phyloP scores from a whole-genome alignment of 2,888 invertebrate species.

The Chesias legatella region DNA sequence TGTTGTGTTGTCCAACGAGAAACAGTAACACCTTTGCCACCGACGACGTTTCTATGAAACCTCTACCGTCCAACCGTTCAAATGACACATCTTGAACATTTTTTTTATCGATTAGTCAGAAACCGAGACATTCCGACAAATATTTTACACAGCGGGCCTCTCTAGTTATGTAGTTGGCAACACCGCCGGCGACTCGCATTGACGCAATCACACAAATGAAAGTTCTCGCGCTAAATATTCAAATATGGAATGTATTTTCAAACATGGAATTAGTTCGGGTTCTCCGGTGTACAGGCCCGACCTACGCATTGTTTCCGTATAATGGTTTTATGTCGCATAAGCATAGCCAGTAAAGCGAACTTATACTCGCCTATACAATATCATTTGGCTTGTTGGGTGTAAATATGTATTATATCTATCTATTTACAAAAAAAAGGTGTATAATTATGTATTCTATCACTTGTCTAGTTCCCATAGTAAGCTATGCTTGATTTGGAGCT shows the following conservation, averaged over 20 bases:
- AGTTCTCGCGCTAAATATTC: slow-evolving; percentile 33
- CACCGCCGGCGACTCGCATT: slow-evolving; percentile 24
- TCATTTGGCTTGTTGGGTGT: slow-evolving; percentile 9
- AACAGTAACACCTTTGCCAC: slow-evolving; percentile 44
- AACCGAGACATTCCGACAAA: no score
- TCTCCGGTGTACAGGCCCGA: slow-evolving; percentile 36
- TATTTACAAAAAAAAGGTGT: no score
- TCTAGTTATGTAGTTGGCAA: slow-evolving; percentile 28
- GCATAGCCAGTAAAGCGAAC: no score
- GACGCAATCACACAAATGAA: slow-evolving; percentile 29
- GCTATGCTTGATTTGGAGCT: no score
- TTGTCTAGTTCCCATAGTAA: no score
- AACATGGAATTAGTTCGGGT: not conserved
- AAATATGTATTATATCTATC: no score
- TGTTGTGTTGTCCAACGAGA: slow-evolving; percentile 59
- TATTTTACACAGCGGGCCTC: no score
- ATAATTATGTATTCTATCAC: no score
- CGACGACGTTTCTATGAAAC: slow-evolving; percentile 40
- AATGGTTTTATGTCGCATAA: slow-evolving; percentile 31
- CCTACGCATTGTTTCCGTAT: slow-evolving; percentile 48
- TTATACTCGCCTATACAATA: slow-evolving; percentile 12
- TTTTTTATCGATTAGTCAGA: no score
- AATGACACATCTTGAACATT: no score
- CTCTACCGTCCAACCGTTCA: slow-evolving; percentile 34
- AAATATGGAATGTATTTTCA: slow-evolving; percentile 6